phyloP scores from a whole-genome alignment of 2,797 vertebrate species.

The Hippopotamyrus pictus region DNA sequence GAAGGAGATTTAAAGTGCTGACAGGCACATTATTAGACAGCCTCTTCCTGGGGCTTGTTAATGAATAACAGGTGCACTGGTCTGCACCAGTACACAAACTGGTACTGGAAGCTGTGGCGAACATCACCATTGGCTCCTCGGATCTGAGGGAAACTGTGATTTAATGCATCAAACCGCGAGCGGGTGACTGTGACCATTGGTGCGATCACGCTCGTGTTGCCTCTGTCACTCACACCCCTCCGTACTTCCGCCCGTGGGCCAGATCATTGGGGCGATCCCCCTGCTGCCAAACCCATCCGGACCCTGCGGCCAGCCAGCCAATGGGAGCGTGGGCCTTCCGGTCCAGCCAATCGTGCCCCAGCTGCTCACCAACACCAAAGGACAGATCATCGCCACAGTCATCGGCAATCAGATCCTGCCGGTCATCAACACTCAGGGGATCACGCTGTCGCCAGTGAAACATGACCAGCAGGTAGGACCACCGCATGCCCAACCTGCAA shows the following conservation, averaged over 20 bases:
- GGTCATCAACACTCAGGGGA: conserved; percentile 99
- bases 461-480: conserved; percentile 90
- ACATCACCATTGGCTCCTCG: not conserved
- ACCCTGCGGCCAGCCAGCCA: conserved; percentile 80
- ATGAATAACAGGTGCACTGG: conserved; percentile 51
- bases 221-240: conserved; percentile 27
- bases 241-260: conserved; percentile 34
- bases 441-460: conserved; percentile 95
- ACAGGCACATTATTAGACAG: conserved; percentile 39
- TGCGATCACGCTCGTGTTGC: not conserved
- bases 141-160: not conserved
- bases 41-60: not conserved
- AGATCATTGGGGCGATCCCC: conserved; percentile 99
- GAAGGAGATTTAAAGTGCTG: conserved; percentile 37
- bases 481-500: not conserved
- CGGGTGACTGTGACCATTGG: not conserved
- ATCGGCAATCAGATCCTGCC: conserved; percentile 99
- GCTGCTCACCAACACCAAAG: conserved; percentile 98
- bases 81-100: conserved; percentile 69
- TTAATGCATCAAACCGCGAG: not conserved
- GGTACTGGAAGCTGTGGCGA: conserved; percentile 32
- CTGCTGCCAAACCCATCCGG: conserved; percentile 90
- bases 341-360: conserved; percentile 98
- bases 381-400: conserved; percentile 98
- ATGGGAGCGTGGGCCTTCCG: conserved; percentile 85